Evolutionary conservation across 2,797 vertebrate species (phyloP).

Genomic region (Ataeniobius toweri): DNA sequence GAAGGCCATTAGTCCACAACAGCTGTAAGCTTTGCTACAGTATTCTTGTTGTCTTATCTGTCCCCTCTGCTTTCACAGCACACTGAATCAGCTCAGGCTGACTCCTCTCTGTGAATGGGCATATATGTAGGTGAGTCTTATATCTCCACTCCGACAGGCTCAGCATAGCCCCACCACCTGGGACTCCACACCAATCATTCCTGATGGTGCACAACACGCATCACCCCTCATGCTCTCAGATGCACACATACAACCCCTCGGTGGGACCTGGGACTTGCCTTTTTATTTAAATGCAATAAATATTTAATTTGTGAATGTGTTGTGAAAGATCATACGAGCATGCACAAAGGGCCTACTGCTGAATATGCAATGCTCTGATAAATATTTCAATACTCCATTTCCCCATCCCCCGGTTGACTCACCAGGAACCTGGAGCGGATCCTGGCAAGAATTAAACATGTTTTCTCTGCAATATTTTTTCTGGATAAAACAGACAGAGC

Average conservation of each 20-base stretch:
- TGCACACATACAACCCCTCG: conserved; percentile 26
- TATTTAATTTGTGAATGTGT: conserved; percentile 85
- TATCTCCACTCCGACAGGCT: conserved; percentile 74
- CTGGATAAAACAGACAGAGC: conserved; percentile 60
- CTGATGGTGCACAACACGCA: conserved; percentile 54
- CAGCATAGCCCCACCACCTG: conserved; percentile 55
- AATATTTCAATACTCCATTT: conserved; percentile 85
- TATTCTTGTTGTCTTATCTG: conserved; percentile 26
- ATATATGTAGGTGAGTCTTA: conserved; percentile 66
- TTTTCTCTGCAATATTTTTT: conserved; percentile 81
- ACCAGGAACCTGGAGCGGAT: conserved; percentile 77
- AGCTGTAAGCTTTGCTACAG: background rate
- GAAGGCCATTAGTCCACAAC: conserved; percentile 11
- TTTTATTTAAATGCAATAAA: conserved; percentile 86
- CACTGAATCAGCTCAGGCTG: conserved; percentile 53
- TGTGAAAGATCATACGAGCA: conserved; percentile 83
- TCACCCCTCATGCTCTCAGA: conserved; percentile 31
- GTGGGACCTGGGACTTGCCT: conserved; percentile 60
- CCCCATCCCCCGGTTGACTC: conserved; percentile 75
- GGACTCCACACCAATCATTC: conserved; percentile 70
- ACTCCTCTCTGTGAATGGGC: conserved; percentile 65
- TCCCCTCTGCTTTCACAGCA: conserved; percentile 40
- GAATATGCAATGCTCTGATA: conserved; percentile 83
- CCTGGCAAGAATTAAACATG: conserved; percentile 79
- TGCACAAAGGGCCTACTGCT: conserved; percentile 81